Evolutionary conservation across 2,888 invertebrate genomes (phyloP).

Genomic region (Nysson spinosus): DNA sequence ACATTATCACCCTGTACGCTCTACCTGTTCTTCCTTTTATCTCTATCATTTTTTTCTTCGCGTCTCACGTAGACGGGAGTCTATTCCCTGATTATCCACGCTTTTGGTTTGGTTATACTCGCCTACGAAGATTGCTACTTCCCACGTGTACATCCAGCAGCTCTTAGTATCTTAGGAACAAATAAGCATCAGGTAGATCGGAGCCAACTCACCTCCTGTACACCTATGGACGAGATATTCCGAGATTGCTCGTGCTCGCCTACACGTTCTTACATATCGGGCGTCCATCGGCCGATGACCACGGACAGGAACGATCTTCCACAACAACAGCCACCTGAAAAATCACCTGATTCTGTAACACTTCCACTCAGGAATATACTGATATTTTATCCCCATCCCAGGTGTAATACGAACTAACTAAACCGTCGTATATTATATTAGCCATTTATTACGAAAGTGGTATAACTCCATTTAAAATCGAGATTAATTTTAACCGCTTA

Average conservation of each 20-base stretch:
- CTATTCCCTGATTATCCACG: conserved; percentile 53
- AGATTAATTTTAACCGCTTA: too few species aligned
- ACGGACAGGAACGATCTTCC: conserved; percentile 26
- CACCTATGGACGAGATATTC: conserved; percentile 18
- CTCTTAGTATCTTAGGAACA: conserved; percentile 36
- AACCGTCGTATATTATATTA: too few species aligned
- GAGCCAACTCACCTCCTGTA: conserved; percentile 9
- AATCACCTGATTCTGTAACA: too few species aligned
- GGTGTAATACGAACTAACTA: too few species aligned
- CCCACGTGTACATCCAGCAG: conserved; percentile 35
- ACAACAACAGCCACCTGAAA: too few species aligned
- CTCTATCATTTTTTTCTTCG: conserved; percentile 13
- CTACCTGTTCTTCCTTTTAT: conserved; percentile 7
- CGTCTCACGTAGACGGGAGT: conserved; percentile 10
- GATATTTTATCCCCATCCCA: too few species aligned
- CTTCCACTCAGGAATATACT: too few species aligned
- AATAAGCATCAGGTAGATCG: conserved; percentile 33
- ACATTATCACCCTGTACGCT: conserved; percentile 31
- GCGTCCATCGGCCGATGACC: conserved; percentile 37
- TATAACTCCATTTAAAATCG: too few species aligned
- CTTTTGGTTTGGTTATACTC: conserved; percentile 35
- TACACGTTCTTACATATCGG: conserved; percentile 27
- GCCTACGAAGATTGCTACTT: conserved; percentile 43
- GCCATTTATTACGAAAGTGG: too few species aligned
- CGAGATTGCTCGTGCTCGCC: conserved; percentile 30